Percentiles rank a stretch among this genome's conserved stretches.
These are phyloP conservation scores for Hemibagrus wyckioides DNA, from an alignment of 2,113 vertebrate genomes.

Conservation along the genomic window DNA sequence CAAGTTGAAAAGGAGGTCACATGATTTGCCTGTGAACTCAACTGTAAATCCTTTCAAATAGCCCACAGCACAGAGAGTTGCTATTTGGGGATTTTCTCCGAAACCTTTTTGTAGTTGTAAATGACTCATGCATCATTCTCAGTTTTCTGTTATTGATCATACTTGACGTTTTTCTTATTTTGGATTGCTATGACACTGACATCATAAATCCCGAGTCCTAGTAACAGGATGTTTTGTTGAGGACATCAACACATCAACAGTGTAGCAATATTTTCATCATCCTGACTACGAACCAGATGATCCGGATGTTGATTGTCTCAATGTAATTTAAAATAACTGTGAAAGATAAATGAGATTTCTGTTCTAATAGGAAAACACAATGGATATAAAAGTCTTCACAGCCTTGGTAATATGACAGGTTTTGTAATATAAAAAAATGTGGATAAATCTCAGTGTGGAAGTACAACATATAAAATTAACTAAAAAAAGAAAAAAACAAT, in stretches of 20 bases:
- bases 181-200: background rate
- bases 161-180: background rate
- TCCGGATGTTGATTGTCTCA: background rate
- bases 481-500: no score
- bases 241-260: background rate
- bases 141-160: background rate
- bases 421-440: no score
- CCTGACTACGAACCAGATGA: background rate
- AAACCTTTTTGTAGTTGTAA: background rate
- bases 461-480: no score
- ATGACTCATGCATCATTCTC: background rate
- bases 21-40: background rate
- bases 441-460: no score
- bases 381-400: no score
- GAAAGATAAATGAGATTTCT: background rate
- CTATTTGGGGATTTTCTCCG: slow-evolving; percentile 1
- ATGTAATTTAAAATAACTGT: background rate
- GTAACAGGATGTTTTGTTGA: background rate
- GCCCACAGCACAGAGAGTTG: background rate
- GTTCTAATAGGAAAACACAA: no score
- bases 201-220: background rate
- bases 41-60: slow-evolving; percentile 5
- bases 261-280: background rate
- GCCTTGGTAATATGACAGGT: no score
- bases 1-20: background rate